Evolutionary conservation across 2,888 invertebrate species (phyloP).

Genomic region (Cordilura impudica): DNA sequence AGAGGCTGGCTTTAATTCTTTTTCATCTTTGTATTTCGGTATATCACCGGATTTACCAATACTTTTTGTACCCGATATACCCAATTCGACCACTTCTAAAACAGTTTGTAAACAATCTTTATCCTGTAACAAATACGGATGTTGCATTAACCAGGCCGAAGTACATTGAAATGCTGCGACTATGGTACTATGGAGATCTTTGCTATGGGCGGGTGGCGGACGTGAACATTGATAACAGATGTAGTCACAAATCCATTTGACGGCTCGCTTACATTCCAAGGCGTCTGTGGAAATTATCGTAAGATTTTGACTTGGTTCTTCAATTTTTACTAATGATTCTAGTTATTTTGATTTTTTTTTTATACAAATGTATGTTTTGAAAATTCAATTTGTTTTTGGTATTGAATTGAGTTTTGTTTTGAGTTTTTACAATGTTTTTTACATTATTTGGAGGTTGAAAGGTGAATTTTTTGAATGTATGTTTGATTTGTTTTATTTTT

Average conservation of each 20-base stretch:
- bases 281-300: slow-evolving; percentile 84
- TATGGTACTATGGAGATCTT: slow-evolving; percentile 95
- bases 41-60: slow-evolving; percentile 92
- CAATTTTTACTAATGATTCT: slow-evolving; percentile 77
- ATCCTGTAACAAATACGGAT: slow-evolving; percentile 93
- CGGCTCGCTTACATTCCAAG: slow-evolving; percentile 92
- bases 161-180: slow-evolving; percentile 95
- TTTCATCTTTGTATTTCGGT: slow-evolving; percentile 95
- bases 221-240: slow-evolving; percentile 96
- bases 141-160: slow-evolving; percentile 94
- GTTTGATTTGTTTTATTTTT: slow-evolving; percentile 44
- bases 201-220: slow-evolving; percentile 95
- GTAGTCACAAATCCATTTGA: slow-evolving; percentile 99
- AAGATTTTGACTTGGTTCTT: slow-evolving; percentile 77
- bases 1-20: slow-evolving; percentile 97
- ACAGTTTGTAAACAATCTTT: slow-evolving; percentile 95
- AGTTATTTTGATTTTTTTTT: slow-evolving; percentile 64
- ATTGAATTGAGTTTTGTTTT: slow-evolving; percentile 48
- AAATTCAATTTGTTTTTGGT: slow-evolving; percentile 52
- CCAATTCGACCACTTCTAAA: slow-evolving; percentile 97
- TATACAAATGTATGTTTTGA: slow-evolving; percentile 60
- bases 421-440: slow-evolving; percentile 30
- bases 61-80: slow-evolving; percentile 96
- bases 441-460: slow-evolving; percentile 58
- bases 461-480: slow-evolving; percentile 60